phyloP scores from a whole-genome alignment of 2,797 vertebrate genomes.

The Pelochelys cantorii region DNA sequence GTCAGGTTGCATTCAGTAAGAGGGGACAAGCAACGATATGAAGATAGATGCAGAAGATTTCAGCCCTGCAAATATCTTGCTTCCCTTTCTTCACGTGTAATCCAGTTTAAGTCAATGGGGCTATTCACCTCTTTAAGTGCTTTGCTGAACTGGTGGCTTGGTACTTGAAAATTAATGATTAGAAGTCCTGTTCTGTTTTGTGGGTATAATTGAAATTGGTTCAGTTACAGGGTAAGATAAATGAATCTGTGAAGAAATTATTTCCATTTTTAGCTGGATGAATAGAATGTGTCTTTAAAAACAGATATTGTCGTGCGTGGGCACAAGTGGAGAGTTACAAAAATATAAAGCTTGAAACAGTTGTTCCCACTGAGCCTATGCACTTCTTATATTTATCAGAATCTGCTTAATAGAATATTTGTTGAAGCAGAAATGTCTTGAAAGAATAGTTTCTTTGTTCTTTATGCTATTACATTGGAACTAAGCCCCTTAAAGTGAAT shows the following conservation, averaged over 20 bases:
- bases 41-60: not conserved
- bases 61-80: not conserved
- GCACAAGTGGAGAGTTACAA: not conserved
- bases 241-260: not conserved
- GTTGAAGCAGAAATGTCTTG: not conserved
- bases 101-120: not conserved
- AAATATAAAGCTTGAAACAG: not conserved
- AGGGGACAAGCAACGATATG: not conserved
- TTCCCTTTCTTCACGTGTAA: not conserved
- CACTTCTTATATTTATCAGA: not conserved
- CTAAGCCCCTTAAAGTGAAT: not conserved
- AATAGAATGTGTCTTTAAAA: not conserved
- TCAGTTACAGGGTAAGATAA: not conserved
- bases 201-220: not conserved
- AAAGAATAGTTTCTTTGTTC: not conserved
- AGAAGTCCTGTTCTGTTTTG: not conserved
- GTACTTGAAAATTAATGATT: not conserved
- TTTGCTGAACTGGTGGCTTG: not conserved
- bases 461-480: not conserved
- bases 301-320: not conserved
- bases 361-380: not conserved
- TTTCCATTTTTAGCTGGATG: not conserved
- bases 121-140: not conserved
- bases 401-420: not conserved
- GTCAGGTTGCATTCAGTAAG: not conserved